Percentiles rank a stretch among this genome's conserved stretches.
Evolutionary conservation across 2,797 vertebrate species (phyloP).

Genomic region (Octomys mimax): DNA sequence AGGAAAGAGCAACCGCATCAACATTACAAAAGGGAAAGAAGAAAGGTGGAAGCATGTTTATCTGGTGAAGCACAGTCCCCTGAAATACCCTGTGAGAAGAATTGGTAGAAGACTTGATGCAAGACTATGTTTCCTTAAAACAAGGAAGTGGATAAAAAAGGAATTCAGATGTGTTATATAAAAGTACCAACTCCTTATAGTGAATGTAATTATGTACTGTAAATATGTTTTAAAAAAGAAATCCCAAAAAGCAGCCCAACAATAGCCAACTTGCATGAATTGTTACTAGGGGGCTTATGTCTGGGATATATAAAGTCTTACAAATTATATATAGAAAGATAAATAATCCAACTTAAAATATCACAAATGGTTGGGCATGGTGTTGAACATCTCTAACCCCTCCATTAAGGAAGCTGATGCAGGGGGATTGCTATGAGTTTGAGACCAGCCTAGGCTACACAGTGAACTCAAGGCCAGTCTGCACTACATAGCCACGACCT

Average conservation of each 20-base stretch:
- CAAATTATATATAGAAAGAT: slow-evolving; percentile 65
- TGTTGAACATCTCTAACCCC: too few relatives aligned
- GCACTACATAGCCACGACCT: too few relatives aligned
- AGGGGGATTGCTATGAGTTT: too few relatives aligned
- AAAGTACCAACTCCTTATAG: background rate
- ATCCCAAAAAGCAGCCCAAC: slow-evolving; percentile 44
- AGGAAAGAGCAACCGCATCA: slow-evolving; percentile 26
- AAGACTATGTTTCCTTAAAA: slow-evolving; percentile 68
- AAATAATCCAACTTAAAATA: slow-evolving; percentile 55
- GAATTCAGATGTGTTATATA: background rate
- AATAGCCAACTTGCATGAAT: slow-evolving; percentile 38
- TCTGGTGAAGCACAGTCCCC: slow-evolving; percentile 38
- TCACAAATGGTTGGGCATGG: background rate
- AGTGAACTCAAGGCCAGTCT: too few relatives aligned
- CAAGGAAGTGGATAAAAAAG: background rate
- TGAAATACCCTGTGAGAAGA: slow-evolving; percentile 27
- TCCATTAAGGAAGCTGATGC: background rate
- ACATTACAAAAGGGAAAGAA: slow-evolving; percentile 61
- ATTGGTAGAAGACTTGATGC: background rate
- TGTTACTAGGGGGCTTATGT: slow-evolving; percentile 44
- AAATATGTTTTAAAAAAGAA: background rate
- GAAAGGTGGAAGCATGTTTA: slow-evolving; percentile 53
- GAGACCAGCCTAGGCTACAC: too few relatives aligned
- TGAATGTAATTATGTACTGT: background rate
- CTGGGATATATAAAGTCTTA: slow-evolving; percentile 61